phyloP scores from a whole-genome alignment of 2,113 vertebrate genomes.

The Mastomys natalensis region DNA sequence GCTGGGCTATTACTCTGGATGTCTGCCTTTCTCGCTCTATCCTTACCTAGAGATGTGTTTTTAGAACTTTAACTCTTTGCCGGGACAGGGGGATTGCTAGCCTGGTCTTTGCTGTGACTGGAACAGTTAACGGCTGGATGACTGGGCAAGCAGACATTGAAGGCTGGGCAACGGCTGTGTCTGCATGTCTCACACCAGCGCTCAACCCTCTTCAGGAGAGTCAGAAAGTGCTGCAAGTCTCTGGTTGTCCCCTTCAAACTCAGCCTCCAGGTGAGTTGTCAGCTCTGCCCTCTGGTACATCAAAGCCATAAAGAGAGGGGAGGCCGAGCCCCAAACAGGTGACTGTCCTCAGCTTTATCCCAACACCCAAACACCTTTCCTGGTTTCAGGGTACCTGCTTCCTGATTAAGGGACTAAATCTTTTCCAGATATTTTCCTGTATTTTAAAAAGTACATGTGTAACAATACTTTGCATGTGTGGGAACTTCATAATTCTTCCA shows the following conservation, averaged over 20 bases:
- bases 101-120: not conserved
- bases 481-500: not conserved
- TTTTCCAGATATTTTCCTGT: not conserved
- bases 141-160: not conserved
- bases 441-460: not conserved
- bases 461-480: constrained; percentile 6
- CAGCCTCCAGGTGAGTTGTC: not conserved
- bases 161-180: not conserved
- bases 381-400: not conserved
- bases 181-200: not conserved
- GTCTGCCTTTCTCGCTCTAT: no score
- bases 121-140: not conserved
- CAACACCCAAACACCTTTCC: no score
- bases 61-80: not conserved
- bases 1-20: not conserved
- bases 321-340: not conserved
- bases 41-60: not conserved
- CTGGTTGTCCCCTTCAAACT: not conserved
- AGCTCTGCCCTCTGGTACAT: not conserved
- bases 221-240: not conserved
- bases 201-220: not conserved
- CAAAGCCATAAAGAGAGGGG: constrained; percentile 37
- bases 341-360: not conserved
- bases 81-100: not conserved
- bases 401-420: not conserved